Base-by-base conservation (phyloP, 2,888 invertebrate species). In the Andrena dorsata region DNA sequence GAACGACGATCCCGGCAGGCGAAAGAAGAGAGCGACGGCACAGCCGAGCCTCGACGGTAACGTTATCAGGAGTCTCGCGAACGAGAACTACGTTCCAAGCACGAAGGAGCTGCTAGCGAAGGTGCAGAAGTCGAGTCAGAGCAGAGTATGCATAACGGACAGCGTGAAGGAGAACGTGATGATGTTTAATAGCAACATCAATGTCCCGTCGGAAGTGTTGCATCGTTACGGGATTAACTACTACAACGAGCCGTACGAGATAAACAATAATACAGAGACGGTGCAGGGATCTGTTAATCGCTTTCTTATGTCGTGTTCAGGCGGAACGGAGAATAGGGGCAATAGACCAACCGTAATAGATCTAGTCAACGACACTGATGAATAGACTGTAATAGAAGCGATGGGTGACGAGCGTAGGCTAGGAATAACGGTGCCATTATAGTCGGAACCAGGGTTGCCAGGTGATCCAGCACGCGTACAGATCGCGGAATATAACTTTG, bases 301-400 rank as follows among this genome's bases (percentile, higher is more conserved):
- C 0, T 51, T 80, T 47, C 60, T 80, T 20, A 47, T 20, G 0
- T 6, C 72, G 16, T 35, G 53, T 65, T 56, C 66, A 8, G 41
- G 5, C 13, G 58, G 41, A 35, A 70, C 30, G 20, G 83, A 83
- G 65, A 74, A 10, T 16, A 71, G 41, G 6, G 26, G 51, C 8
- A 73, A 65, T 10, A 56, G 8, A 68, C 72, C 83, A 2, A 26
- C 56, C 20, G 13, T 83, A 30, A 83, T 83, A 71, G 83, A 83
- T 72, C 75, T 83, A 78, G 83, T 75, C 35, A 73, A 77, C 47
- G 74, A 73, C 65, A 56, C 47, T n/a, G 75, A 76, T 60, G 76
- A 82, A 68, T 82, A 72, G 60, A 26, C 8, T n/a, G 23, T 7
- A 28, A 51, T 58, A 28, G 41, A 66, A 68, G 64, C 58, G 53